Base-by-base conservation (phyloP, 2,113 vertebrate genomes). In the Tringa solitaria region DNA sequence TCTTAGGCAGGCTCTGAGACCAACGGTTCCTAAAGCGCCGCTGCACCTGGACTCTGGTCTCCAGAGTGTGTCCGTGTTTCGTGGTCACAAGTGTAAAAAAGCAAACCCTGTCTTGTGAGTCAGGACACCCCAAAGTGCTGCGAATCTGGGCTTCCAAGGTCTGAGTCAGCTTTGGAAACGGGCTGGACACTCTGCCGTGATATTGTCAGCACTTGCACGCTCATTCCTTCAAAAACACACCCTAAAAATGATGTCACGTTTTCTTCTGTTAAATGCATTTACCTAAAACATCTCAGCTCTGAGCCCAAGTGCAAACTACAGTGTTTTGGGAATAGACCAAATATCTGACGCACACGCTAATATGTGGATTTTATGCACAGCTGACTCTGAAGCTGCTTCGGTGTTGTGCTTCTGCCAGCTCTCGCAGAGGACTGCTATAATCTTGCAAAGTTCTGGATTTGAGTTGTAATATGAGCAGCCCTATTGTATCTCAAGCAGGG, bases 11-110 rank as follows among this genome's bases (percentile, higher is more conserved):
- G 30, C 56, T 46, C 68, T 20, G 79, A 19, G 51, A 74, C 37
- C 79, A 39, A 13, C 1, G 10, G n/a, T 4, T 46, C 2, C 23
- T 9, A 19, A 37, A 1, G 9, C 4, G 50, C 57, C 1, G 7
- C 60, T 75, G 81, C 87, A 87, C 87, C 89, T 83, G 87, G 17
- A 68, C 39, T 17, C 87, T 14, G 39, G 7, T 26, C 84, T 81
- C 51, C 30, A 2, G 56, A 59, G 68, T 0, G 0, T 26, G 75
- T 19, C 87, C 77, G 10, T 1, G 14, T 27, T 68, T 33, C 39
- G 51, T 33, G 84, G 35, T 28, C 57, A 35, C 30, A 20, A 45
- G 77, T 54, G 65, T 26, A 32, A 45, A 64, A 76, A 76, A 33
- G 8, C 41, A 27, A 33, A 33, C 56, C 41, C 26, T 76, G 64